Percentiles rank a stretch among this genome's conserved stretches.
These are phyloP conservation scores for Folsomia manolachei DNA, from an alignment of 2,888 invertebrate genomes.

Conservation along the genomic window DNA sequence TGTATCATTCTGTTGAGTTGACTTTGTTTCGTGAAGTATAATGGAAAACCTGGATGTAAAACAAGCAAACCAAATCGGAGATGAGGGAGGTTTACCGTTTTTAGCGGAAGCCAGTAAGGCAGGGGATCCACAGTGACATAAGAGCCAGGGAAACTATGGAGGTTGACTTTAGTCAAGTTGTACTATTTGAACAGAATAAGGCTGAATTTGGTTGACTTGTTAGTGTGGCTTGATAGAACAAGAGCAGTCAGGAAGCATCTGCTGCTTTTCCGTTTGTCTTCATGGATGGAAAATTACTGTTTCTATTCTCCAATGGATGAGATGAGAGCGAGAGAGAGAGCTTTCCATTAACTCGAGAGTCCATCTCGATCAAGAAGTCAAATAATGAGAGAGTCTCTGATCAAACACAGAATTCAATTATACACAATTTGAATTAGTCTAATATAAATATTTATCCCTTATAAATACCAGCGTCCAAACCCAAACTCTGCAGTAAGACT, in stretches of 20 bases:
- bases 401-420: conserved; percentile 24
- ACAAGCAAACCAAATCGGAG: too few species aligned
- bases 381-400: conserved; percentile 17
- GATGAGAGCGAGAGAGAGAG: conserved; percentile 5
- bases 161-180: not conserved
- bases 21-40: too few species aligned
- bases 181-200: not conserved
- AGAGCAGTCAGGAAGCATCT: not conserved
- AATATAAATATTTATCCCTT: not conserved
- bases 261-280: not conserved
- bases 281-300: not conserved
- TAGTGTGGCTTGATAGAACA: not conserved
- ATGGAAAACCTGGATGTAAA: too few species aligned
- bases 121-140: too few species aligned
- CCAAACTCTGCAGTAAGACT: too few species aligned
- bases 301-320: not conserved
- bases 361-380: conserved; percentile 18
- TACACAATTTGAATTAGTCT: conserved; percentile 1
- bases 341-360: conserved; percentile 16
- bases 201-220: not conserved
- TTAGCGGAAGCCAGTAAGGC: too few species aligned
- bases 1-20: too few species aligned
- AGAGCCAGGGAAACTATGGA: too few species aligned
- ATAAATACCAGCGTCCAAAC: too few species aligned
- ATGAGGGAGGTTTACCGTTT: too few species aligned